Conservation (phyloP, 2,888 invertebrate species). For the Tipula vernalis region DNA sequence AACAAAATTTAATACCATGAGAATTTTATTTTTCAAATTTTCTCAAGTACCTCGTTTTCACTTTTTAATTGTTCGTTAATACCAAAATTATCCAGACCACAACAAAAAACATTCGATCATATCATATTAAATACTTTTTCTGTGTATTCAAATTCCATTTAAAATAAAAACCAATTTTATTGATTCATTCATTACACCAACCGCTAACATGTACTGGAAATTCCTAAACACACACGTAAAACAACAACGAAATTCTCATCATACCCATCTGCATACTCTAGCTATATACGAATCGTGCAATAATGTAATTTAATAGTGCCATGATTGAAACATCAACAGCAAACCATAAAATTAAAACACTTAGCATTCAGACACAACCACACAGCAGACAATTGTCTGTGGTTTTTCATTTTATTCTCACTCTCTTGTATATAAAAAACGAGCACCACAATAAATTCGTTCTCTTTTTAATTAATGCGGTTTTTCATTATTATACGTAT, state of each 20-base stretch:
- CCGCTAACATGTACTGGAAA: not conserved
- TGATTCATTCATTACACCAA: not conserved
- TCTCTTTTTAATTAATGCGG: not conserved
- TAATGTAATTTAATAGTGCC: not conserved
- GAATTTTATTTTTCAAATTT: not conserved
- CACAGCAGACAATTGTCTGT: not conserved
- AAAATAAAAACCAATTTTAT: not conserved
- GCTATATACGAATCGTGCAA: no score
- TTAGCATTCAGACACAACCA: not conserved
- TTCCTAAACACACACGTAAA: not conserved
- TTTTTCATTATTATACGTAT: not conserved
- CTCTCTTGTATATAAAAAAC: not conserved
- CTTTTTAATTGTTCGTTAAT: not conserved
- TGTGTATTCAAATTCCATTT: no score
- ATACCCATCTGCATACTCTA: not conserved
- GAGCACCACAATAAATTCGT: not conserved
- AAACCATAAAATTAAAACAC: not conserved
- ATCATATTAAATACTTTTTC: not conserved
- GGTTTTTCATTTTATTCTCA: not conserved
- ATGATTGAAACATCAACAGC: not conserved
- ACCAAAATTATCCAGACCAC: not conserved
- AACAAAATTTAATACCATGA: not conserved
- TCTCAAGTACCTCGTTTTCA: not conserved
- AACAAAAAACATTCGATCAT: not conserved
- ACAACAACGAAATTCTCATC: not conserved